Percentiles rank a stretch among this genome's conserved stretches.
These are phyloP conservation scores for Spongilla lacustris DNA, from an alignment of 37 sponge, comb jelly and placozoan species.

Conservation along the genomic window DNA sequence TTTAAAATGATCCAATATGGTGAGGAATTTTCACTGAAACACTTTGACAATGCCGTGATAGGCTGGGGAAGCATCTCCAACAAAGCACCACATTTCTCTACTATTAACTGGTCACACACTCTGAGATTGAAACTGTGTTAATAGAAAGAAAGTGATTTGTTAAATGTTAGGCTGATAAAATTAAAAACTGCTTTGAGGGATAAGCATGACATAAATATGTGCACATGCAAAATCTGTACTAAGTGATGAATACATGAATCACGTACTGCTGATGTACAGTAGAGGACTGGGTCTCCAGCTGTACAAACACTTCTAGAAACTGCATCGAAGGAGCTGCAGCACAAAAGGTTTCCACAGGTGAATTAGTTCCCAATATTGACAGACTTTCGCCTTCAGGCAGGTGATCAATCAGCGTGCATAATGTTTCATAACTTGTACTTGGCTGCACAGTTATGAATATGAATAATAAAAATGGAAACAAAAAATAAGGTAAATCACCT, in stretches of 20 bases:
- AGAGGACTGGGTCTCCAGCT: background rate
- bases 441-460: background rate
- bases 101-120: background rate
- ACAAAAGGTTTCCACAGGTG: background rate
- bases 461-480: background rate
- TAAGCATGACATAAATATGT: no score
- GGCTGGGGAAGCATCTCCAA: background rate
- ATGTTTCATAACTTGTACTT: background rate
- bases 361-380: background rate
- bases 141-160: background rate
- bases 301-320: background rate
- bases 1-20: constrained; percentile 27
- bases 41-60: background rate
- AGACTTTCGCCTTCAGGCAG: background rate
- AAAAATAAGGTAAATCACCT: background rate
- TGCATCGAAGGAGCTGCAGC: background rate
- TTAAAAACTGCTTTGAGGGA: no score
- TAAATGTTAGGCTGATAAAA: no score
- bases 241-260: no score
- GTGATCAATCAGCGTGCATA: background rate
- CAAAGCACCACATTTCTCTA: background rate
- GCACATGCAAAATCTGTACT: no score
- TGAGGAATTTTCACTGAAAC: background rate
- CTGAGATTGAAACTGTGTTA: background rate
- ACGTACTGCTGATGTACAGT: background rate